phyloP scores from a whole-genome alignment of 2,113 vertebrate genomes.

The Nerophis lumbriciformis region DNA sequence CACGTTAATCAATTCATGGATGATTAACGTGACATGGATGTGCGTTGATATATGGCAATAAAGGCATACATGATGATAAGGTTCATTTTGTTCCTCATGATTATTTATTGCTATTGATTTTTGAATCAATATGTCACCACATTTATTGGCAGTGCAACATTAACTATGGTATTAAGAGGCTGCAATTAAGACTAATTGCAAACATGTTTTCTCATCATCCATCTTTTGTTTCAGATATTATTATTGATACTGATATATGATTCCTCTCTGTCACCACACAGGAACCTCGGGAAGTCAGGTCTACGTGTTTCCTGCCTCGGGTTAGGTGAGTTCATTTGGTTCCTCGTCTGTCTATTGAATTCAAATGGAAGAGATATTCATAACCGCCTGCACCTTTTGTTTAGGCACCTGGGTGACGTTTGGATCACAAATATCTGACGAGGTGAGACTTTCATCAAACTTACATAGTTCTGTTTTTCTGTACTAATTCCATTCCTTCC shows the following conservation, averaged over 20 bases:
- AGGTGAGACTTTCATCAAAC: constrained; percentile 69
- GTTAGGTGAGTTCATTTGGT: constrained; percentile 59
- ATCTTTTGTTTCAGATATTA: not conserved
- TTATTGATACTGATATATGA: not conserved
- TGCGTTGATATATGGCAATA: not conserved
- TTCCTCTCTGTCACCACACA: constrained; percentile 22
- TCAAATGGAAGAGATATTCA: constrained; percentile 16
- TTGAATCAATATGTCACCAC: not conserved
- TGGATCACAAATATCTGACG: constrained; percentile 89
- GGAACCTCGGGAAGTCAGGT: constrained; percentile 75
- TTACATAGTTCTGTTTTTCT: constrained; percentile 2
- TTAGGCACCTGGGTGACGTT: constrained; percentile 92
- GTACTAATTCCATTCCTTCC: constrained; percentile 22
- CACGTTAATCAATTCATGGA: too few relatives aligned
- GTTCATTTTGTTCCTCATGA: not conserved
- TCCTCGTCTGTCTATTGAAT: constrained; percentile 10
- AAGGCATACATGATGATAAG: not conserved
- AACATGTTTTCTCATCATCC: too few relatives aligned
- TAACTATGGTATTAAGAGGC: not conserved
- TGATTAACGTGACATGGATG: not conserved
- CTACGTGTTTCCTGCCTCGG: constrained; percentile 75
- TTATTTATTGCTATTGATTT: not conserved
- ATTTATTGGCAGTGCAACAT: not conserved
- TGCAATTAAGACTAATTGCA: not conserved
- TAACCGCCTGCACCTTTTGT: constrained; percentile 8